Evolutionary conservation across 2,113 vertebrate species (phyloP).

Genomic region (Pelecanoides urinatrix): DNA sequence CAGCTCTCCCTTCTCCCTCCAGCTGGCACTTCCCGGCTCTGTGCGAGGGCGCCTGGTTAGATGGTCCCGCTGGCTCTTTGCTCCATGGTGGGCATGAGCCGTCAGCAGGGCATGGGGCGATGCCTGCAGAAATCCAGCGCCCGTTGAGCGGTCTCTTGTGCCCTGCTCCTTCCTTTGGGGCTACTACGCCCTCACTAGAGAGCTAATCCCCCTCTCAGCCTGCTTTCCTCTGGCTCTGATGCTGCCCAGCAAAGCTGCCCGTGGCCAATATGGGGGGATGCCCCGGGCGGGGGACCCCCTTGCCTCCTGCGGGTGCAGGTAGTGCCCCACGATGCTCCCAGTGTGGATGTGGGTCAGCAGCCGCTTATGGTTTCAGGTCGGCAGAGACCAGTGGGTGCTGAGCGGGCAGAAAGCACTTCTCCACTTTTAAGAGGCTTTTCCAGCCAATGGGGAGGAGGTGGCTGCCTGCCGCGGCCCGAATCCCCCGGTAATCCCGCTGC

Average conservation of each 20-base stretch:
- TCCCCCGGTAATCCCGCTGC: slow-evolving; percentile 33
- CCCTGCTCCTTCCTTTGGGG: rapidly evolving
- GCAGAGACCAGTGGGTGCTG: slow-evolving; percentile 16
- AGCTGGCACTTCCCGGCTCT: background rate
- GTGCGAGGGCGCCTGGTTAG: background rate
- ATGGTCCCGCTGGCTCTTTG: background rate
- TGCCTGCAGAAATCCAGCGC: background rate
- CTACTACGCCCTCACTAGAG: background rate
- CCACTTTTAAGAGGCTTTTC: slow-evolving; percentile 69
- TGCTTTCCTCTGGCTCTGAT: background rate
- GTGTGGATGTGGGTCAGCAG: slow-evolving; percentile 28
- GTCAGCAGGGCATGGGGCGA: background rate
- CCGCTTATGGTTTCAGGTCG: slow-evolving; percentile 45
- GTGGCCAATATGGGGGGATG: background rate
- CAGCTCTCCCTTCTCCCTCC: background rate
- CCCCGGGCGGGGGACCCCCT: background rate
- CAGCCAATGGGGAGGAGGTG: slow-evolving; percentile 57
- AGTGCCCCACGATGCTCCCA: background rate
- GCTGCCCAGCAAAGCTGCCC: background rate
- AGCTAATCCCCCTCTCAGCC: background rate
- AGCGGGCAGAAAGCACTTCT: slow-evolving; percentile 54
- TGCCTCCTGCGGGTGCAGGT: background rate
- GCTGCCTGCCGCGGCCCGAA: slow-evolving; percentile 34
- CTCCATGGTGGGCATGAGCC: background rate
- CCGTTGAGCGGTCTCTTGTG: rapidly evolving